Evolutionary conservation across 2,797 vertebrate genomes (phyloP), one percentile per base, ranked within the genome.

Genomic region (Dermochelys coriacea): DNA sequence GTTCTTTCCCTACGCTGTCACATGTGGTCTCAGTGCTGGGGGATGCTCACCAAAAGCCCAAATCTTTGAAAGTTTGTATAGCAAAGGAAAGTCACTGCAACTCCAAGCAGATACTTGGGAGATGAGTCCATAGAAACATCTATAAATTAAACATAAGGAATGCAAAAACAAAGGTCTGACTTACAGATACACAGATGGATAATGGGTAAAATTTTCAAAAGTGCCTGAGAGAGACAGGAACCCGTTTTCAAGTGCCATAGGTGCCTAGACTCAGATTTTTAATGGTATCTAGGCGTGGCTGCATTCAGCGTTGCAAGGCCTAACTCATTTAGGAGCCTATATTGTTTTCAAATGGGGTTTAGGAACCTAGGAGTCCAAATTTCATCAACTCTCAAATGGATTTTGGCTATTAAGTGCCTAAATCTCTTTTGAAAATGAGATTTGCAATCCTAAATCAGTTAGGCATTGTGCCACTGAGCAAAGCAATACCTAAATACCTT

Each of bases 21-120:
- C 64, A 16, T 64, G 23, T 31, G 41, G 0, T 0, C 34, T 47
- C 15, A 37, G 21, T 27, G 23, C 34, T 51, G 49, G 85, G 83
- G 6, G 71, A 31, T 12, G 47, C 4, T 3, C 1, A 10, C 8
- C 6, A 92, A 92, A 95, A 47, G 3, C 64, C 80, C 71, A 51
- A 49, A 51, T 90, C 49, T 79, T 52, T 50, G 78, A 18, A 90
- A n/a, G n/a, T 41, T 23, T 50, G 2, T 31, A 2, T 47, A 27
- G 23, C n/a, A 54, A 71, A 82, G 51, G 41, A 51, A 6, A 25
- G 2, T 45, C 55, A 68, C 1, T 77, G 71, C 25, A 51, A 29
- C 75, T 84, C 47, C 41, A 16, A 23, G 27, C 0, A 4, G 15
- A 14, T 84, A 5, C 57, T 79, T 71, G 79, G 91, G 90, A 87